Percentiles rank a stretch among this genome's conserved stretches.
Conservation (phyloP, 2,797 vertebrate genomes). For the Petrocephalus schoutedeni region DNA sequence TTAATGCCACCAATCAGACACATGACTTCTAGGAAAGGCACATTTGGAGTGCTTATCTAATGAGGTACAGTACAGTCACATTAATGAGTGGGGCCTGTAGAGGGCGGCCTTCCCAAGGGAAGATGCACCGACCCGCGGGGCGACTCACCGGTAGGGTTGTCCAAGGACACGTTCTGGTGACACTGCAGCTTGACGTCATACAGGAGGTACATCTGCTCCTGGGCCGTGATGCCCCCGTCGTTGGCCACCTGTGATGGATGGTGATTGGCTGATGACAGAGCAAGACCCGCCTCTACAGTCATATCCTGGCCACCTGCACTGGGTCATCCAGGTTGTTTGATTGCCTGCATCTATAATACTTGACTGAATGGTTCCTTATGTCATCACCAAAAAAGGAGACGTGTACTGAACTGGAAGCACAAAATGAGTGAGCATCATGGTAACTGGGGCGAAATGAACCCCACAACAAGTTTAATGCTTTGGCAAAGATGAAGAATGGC, state of each 20-base stretch:
- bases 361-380: not conserved
- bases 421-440: no score
- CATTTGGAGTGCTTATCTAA: not conserved
- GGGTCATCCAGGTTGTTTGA: not conserved
- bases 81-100: not conserved
- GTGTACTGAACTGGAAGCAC: not conserved
- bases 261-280: slow-evolving; percentile 21
- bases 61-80: not conserved
- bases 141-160: slow-evolving; percentile 60
- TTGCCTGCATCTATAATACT: not conserved
- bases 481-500: not conserved
- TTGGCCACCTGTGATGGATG: slow-evolving; percentile 59
- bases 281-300: not conserved
- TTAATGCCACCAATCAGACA: not conserved
- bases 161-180: slow-evolving; percentile 71
- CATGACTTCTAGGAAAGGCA: not conserved
- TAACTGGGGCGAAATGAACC: not conserved
- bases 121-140: not conserved
- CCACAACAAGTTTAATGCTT: not conserved
- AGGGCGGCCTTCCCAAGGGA: not conserved
- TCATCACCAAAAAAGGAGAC: not conserved
- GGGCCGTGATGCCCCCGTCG: slow-evolving; percentile 68
- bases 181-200: slow-evolving; percentile 75
- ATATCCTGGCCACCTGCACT: slow-evolving; percentile 7
- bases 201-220: slow-evolving; percentile 79